These are phyloP conservation scores for Nothobranchius furzeri DNA, from an alignment of 2,113 vertebrate genomes.

Conservation along the genomic window DNA sequence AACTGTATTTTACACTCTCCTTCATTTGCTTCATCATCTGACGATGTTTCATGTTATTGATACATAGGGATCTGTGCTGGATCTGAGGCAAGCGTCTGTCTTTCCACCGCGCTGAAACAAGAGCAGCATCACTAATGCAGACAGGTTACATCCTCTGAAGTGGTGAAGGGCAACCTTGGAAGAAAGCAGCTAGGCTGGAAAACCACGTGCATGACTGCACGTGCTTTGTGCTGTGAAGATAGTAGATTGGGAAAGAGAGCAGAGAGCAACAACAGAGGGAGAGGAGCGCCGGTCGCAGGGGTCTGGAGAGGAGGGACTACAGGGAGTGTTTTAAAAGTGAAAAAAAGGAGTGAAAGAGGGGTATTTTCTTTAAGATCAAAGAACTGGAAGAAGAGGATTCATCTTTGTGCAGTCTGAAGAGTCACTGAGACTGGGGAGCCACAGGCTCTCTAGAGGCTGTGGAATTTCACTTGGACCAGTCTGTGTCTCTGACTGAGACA, in stretches of 20 bases:
- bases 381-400: slow-evolving; percentile 45
- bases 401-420: slow-evolving; percentile 47
- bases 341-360: slow-evolving; percentile 27
- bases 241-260: slow-evolving; percentile 28
- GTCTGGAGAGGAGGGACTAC: slow-evolving; percentile 51
- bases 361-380: slow-evolving; percentile 54
- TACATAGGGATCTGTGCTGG: slow-evolving; percentile 35
- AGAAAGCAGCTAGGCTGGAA: slow-evolving; percentile 37
- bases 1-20: slow-evolving; percentile 21
- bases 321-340: slow-evolving; percentile 65
- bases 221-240: slow-evolving; percentile 63
- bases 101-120: slow-evolving; percentile 36
- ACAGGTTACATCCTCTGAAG: slow-evolving; percentile 44
- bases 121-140: slow-evolving; percentile 51
- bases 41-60: slow-evolving; percentile 40
- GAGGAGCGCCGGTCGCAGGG: slow-evolving; percentile 39
- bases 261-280: slow-evolving; percentile 45
- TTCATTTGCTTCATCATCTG: slow-evolving; percentile 31
- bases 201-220: slow-evolving; percentile 46
- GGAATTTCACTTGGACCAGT: slow-evolving; percentile 44
- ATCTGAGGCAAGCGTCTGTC: slow-evolving; percentile 49
- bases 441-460: slow-evolving; percentile 49
- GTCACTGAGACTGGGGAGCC: slow-evolving; percentile 36
- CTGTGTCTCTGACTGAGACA: slow-evolving; percentile 44
- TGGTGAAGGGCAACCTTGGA: slow-evolving; percentile 32